Conservation (phyloP, 2,113 vertebrate genomes). For the Phainopepla nitens region DNA sequence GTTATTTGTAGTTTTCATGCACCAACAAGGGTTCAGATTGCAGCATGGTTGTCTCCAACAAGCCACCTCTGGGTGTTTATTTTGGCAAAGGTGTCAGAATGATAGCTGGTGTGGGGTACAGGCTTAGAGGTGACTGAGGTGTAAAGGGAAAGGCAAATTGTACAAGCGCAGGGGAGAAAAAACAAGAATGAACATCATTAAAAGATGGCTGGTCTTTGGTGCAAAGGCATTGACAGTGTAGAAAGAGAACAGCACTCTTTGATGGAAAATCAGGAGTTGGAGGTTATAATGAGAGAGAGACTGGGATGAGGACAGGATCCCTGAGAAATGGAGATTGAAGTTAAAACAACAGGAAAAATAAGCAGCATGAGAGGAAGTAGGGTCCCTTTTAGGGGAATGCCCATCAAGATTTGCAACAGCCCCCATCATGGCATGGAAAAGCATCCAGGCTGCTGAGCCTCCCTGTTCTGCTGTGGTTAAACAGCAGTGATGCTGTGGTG, state of each 20-base stretch:
- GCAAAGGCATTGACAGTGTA: neutral
- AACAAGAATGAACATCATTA: neutral
- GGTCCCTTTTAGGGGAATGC: neutral
- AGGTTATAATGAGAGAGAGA: neutral
- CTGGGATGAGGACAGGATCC: neutral
- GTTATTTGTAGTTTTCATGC: neutral
- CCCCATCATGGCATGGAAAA: neutral
- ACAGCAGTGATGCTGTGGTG: neutral
- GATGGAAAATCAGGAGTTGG: neutral
- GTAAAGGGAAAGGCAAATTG: neutral
- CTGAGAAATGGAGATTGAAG: neutral
- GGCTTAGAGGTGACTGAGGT: neutral
- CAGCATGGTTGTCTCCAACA: neutral
- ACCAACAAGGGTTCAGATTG: neutral
- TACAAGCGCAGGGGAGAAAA: neutral
- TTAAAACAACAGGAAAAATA: neutral
- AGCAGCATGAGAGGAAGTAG: neutral
- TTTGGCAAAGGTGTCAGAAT: neutral
- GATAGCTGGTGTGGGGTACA: neutral
- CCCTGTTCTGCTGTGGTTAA: neutral
- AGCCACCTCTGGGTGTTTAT: neutral
- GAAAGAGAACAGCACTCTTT: neutral
- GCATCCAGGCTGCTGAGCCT: neutral
- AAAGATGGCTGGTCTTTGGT: neutral
- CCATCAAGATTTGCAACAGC: neutral